Evolutionary conservation across 2,113 vertebrate species (phyloP).

Genomic region (Hydrolagus affinis): DNA sequence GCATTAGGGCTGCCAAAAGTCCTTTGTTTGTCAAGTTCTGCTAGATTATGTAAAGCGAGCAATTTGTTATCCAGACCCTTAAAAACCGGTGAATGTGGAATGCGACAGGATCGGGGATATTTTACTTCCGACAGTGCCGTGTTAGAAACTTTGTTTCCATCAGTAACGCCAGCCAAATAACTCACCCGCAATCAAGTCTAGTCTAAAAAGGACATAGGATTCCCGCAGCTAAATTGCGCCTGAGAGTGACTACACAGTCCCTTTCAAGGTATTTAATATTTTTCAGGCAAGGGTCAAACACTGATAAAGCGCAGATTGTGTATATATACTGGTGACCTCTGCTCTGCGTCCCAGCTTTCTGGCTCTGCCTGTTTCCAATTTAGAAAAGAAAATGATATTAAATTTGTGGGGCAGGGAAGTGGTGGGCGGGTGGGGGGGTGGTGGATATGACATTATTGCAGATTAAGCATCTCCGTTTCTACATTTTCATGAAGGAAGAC

Average conservation of each 20-base stretch:
- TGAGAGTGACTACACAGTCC: not conserved
- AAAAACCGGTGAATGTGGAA: constrained; percentile 6
- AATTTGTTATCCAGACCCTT: constrained; percentile 29
- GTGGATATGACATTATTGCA: not conserved
- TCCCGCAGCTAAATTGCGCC: not conserved
- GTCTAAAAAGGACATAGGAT: too few relatives aligned
- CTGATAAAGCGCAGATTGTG: not conserved
- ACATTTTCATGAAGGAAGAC: not conserved
- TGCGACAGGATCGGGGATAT: not conserved
- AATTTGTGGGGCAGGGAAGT: not conserved
- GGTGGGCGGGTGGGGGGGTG: not conserved
- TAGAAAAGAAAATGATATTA: not conserved
- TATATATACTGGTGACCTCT: not conserved
- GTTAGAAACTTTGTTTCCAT: not conserved
- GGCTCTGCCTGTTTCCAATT: not conserved
- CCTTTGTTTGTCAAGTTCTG: constrained; percentile 52
- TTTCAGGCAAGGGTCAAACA: not conserved
- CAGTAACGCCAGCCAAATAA: not conserved
- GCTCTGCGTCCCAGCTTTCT: not conserved
- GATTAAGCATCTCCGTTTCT: not conserved
- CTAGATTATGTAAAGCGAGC: constrained; percentile 50
- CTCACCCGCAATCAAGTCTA: not conserved
- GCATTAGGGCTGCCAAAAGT: constrained; percentile 45
- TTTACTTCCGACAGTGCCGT: not conserved
- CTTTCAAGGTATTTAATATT: constrained; percentile 13